phyloP scores from a whole-genome alignment of 2,797 vertebrate species.

The Oryzias dopingdopingensis region DNA sequence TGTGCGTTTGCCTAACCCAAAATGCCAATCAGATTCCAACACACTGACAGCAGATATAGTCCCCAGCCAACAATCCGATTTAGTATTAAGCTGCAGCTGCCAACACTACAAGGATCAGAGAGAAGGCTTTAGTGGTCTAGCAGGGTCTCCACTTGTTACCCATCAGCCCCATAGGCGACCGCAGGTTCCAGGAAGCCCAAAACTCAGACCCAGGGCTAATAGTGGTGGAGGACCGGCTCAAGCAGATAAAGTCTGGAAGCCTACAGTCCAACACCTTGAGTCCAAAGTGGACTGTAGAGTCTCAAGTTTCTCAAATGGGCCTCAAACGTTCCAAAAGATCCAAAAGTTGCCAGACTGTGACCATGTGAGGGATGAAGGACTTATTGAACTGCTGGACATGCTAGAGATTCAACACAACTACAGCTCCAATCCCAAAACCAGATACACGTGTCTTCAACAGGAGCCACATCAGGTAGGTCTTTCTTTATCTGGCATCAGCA shows the following conservation, averaged over 20 bases:
- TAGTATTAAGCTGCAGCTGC: slow-evolving; percentile 50
- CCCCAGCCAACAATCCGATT: slow-evolving; percentile 60
- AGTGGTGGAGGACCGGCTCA: slow-evolving; percentile 38
- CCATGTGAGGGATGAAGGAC: slow-evolving; percentile 62
- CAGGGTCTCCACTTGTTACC: slow-evolving; percentile 50
- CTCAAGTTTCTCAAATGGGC: slow-evolving; percentile 38
- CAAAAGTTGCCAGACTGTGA: slow-evolving; percentile 59
- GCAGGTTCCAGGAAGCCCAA: slow-evolving; percentile 63
- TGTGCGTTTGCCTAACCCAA: slow-evolving; percentile 70
- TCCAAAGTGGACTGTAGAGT: slow-evolving; percentile 60
- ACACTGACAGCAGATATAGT: slow-evolving; percentile 68
- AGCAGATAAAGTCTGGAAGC: slow-evolving; percentile 50
- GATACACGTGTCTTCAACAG: slow-evolving; percentile 51
- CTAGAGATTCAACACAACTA: slow-evolving; percentile 81
- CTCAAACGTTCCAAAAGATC: slow-evolving; percentile 58
- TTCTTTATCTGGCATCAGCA: not conserved
- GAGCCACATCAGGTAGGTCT: slow-evolving; percentile 59
- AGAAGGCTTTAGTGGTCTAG: slow-evolving; percentile 47
- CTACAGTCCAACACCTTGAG: slow-evolving; percentile 46
- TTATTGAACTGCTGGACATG: slow-evolving; percentile 82
- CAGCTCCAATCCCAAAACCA: slow-evolving; percentile 66
- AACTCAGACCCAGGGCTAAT: slow-evolving; percentile 54
- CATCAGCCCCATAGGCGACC: slow-evolving; percentile 53
- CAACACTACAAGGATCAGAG: slow-evolving; percentile 61
- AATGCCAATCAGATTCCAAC: slow-evolving; percentile 76